phyloP scores from a whole-genome alignment of 2,888 invertebrate genomes.

The Boloria selene region DNA sequence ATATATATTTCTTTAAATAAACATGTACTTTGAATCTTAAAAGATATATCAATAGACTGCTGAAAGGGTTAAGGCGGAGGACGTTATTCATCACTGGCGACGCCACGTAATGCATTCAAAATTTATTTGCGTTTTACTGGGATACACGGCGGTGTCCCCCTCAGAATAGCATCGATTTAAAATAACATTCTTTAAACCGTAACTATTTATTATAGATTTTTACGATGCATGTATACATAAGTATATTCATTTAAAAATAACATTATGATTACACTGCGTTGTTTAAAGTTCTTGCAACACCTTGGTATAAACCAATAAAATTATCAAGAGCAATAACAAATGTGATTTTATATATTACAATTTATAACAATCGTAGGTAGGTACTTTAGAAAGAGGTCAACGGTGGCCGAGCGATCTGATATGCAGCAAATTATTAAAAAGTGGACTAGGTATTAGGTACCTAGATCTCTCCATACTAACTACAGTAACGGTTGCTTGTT shows the following conservation, averaged over 20 bases:
- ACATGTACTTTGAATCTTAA: constrained; percentile 21
- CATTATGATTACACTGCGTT: constrained; percentile 39
- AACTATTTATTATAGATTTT: constrained; percentile 48
- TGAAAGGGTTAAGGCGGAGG: constrained; percentile 68
- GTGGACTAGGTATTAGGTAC: constrained; percentile 33
- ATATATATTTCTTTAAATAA: constrained; percentile 18
- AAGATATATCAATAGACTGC: constrained; percentile 39
- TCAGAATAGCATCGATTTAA: constrained; percentile 58
- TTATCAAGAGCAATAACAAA: constrained; percentile 49
- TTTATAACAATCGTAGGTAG: too few relatives aligned
- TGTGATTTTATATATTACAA: constrained; percentile 57
- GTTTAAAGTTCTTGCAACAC: not conserved
- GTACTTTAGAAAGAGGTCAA: constrained; percentile 58
- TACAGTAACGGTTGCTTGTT: constrained; percentile 39
- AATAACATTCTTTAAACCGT: constrained; percentile 54
- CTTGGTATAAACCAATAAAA: constrained; percentile 50
- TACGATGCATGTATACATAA: constrained; percentile 45
- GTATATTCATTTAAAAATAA: constrained; percentile 63
- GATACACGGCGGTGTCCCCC: constrained; percentile 58
- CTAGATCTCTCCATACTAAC: constrained; percentile 29
- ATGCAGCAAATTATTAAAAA: constrained; percentile 52
- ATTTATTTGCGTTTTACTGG: constrained; percentile 76
- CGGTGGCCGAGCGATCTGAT: constrained; percentile 54
- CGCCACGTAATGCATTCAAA: constrained; percentile 69
- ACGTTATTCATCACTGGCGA: constrained; percentile 68